phyloP scores from a whole-genome alignment of 2,113 vertebrate species.

The Phyllostomus discolor region DNA sequence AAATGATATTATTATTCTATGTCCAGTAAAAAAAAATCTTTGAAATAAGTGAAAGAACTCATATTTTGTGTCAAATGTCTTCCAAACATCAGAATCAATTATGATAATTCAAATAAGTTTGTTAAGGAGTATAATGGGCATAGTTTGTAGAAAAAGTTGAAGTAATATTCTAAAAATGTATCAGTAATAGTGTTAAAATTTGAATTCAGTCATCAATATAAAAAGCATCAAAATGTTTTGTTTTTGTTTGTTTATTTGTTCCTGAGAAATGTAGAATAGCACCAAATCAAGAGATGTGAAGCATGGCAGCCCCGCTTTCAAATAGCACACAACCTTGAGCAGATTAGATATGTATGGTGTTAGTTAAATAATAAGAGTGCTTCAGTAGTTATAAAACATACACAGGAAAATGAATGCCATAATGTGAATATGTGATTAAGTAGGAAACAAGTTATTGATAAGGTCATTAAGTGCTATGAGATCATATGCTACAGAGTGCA shows the following conservation, averaged over 20 bases:
- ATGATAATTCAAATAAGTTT: not conserved
- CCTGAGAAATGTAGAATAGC: not conserved
- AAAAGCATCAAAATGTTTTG: not conserved
- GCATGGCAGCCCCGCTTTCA: not conserved
- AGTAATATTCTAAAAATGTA: not conserved
- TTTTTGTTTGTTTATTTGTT: not conserved
- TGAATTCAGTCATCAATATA: not conserved
- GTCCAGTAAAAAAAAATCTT: conserved; percentile 17
- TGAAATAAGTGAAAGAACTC: not conserved
- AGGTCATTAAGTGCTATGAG: not conserved
- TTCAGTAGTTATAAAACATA: not conserved
- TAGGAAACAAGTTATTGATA: not conserved
- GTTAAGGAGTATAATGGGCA: not conserved
- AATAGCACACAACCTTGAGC: not conserved
- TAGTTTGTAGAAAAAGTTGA: not conserved
- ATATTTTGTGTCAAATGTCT: not conserved
- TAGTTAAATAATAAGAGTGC: not conserved
- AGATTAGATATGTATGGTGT: not conserved
- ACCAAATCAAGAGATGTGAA: not conserved
- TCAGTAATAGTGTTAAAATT: not conserved
- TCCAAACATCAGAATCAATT: not conserved
- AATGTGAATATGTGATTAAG: not conserved
- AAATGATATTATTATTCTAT: not conserved
- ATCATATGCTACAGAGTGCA: not conserved
- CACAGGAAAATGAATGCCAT: not conserved